These are phyloP conservation scores for Leucophenga maculata DNA, from an alignment of 2,888 invertebrate species.

Conservation along the genomic window DNA sequence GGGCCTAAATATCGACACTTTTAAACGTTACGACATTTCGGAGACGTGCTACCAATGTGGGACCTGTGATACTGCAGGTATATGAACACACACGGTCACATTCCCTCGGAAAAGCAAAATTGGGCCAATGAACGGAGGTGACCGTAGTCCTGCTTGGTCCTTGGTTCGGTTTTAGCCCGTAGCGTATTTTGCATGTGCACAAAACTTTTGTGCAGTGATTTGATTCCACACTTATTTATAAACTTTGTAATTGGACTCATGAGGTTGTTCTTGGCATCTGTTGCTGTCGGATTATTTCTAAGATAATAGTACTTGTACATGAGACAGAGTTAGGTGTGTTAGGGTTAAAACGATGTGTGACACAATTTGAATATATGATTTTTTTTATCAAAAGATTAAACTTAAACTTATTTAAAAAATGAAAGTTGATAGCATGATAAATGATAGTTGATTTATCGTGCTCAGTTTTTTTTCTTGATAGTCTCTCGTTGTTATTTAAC, in stretches of 20 bases:
- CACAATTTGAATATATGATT: conserved; percentile 63
- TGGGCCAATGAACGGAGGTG: conserved; percentile 34
- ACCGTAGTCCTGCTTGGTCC: not conserved
- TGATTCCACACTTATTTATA: conserved; percentile 37
- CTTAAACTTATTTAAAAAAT: no score
- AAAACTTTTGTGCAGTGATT: conserved; percentile 26
- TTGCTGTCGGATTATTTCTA: conserved; percentile 49
- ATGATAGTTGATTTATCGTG: no score
- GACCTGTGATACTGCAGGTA: conserved; percentile 52
- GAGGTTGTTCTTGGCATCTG: conserved; percentile 65
- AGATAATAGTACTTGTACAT: not conserved
- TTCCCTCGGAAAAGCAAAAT: conserved; percentile 30
- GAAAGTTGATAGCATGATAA: no score
- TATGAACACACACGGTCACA: conserved; percentile 45
- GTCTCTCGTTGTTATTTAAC: no score
- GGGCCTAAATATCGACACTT: conserved; percentile 65
- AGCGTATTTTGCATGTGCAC: conserved; percentile 28
- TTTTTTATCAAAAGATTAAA: not conserved
- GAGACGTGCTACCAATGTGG: conserved; percentile 48
- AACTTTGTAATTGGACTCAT: conserved; percentile 52
- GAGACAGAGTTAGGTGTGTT: conserved; percentile 25
- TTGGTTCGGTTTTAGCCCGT: not conserved
- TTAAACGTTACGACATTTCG: conserved; percentile 68
- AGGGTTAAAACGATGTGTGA: conserved; percentile 58
- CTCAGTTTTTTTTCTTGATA: no score